Base-by-base conservation (phyloP, 2,797 vertebrate species). In the Periparus ater region DNA sequence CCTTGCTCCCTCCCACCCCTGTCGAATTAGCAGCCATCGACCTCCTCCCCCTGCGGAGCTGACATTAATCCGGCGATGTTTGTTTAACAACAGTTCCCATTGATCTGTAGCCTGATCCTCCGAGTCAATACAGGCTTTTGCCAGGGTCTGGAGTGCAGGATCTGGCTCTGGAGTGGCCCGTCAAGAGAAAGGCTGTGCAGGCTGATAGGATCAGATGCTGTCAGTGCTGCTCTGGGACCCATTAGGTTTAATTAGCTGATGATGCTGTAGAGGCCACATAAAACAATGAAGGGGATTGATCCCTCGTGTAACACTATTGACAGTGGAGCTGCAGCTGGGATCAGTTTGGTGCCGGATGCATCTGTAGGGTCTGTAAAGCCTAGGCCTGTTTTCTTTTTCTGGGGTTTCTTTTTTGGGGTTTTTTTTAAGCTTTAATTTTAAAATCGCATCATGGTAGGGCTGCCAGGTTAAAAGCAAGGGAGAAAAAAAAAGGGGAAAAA, bases 261-360 rank as follows among this genome's bases (percentile, higher is more conserved):
- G 94, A 95, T 91, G 88, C 96, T 93, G 89, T 48, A 68, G 92
- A 88, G 94, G 79, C 88, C 85, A 94, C 93, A 91, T 91, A 90
- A 96, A 94, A 94, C 95, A 96, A 96, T 95, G 95, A 91, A 82
- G 79, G 85, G 87, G 93, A 96, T 93, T 96, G 96, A 97, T 96
- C 96, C 94, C 96, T 90, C 45, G 88, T 91, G 94, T 86, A 91
- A 92, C 78, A 30, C 90, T 94, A 95, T 89, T 95, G 95, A 96
- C 94, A 91, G 90, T 11, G 89, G 88, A 87, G 88, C 85, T 79
- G 80, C 92, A 94, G 71, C 95, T 95, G 96, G 94, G 93, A 95
- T 93, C 87, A 38, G 90, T 95, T 88, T 93, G 94, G 92, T 88
- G 92, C 93, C 67, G 67, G 91, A 93, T 94, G 81, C 86, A 70